Evolutionary conservation across 2,888 invertebrate species (phyloP).

Genomic region (Diarsia rubi): DNA sequence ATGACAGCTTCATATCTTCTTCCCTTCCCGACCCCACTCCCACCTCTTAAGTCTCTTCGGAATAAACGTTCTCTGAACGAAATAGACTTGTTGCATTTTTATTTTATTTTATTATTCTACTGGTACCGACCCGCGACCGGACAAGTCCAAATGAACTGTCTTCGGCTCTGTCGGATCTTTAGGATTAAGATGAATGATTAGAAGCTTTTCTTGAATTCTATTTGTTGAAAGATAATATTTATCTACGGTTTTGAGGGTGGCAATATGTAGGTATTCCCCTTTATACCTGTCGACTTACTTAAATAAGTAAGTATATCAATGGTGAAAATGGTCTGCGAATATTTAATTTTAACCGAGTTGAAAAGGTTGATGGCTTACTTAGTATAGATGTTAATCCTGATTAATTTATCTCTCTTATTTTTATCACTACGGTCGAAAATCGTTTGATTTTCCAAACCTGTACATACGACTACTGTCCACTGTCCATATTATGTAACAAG

Average conservation of each 20-base stretch:
- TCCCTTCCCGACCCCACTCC: conserved; percentile 78
- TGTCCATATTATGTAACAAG: conserved; percentile 72
- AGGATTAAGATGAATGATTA: conserved; percentile 74
- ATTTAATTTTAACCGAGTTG: neutral
- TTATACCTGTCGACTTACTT: neutral
- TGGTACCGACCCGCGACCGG: conserved; percentile 74
- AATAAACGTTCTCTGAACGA: conserved; percentile 75
- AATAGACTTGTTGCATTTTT: conserved; percentile 86
- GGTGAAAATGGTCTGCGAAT: conserved; percentile 5
- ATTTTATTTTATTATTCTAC: conserved; percentile 80
- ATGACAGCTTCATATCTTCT: conserved; percentile 85
- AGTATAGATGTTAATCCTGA: conserved; percentile 14
- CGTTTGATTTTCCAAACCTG: conserved; percentile 27
- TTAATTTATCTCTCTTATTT: conserved; percentile 30
- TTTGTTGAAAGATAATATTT: conserved; percentile 29
- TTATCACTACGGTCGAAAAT: conserved; percentile 47
- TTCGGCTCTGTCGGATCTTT: conserved; percentile 72
- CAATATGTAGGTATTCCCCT: neutral
- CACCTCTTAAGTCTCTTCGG: conserved; percentile 64
- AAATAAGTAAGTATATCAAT: neutral
- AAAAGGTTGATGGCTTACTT: conserved; percentile 14
- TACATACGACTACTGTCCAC: conserved; percentile 56
- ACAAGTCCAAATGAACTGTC: conserved; percentile 75
- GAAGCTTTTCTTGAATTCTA: conserved; percentile 39
- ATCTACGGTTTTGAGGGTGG: neutral